Base-by-base conservation (phyloP, 2,888 invertebrate species). In the Microplitis manilae region DNA sequence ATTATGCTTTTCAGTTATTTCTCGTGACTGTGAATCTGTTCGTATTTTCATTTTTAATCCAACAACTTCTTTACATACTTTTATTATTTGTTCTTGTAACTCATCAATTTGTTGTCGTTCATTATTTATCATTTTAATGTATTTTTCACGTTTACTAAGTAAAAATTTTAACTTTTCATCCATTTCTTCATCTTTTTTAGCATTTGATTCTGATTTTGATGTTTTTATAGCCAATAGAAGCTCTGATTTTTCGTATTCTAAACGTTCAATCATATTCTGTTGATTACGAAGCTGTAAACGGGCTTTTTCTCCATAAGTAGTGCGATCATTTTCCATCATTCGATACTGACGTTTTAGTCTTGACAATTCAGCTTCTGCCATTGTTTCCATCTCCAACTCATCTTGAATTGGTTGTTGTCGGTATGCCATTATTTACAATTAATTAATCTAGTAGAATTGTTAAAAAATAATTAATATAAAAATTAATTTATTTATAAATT, bases 261-360 rank as follows among this genome's bases (percentile, higher is more conserved):
- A 90, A 7, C 91, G 92, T 30, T 90, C 90, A 79, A 95, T 93
- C 81, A 94, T 92, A 84, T 92, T 93, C 83, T 92, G 91, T 87
- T 94, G 94, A 87, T 93, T 93, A 73, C 92, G 91, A 38, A 94
- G 90, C 79, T 94, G 93, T 6, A 93, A 92, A 83, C 93, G 93
- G 38, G 93, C 93, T 85, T 95, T 94, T 85, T 93, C 94, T 74
- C 92, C 92, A 85, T 95, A 95, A 0, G 93, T 92, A 9, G 92
- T 91, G 1, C 95, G 91, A 87, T 96, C 95, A 79, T 94, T 93
- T 88, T 96, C 96, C 95, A 96, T 96, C 83, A 96, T 94, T 17
- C 96, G 92, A 87, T 94, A 95, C 91, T 96, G 96, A 85, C 96
- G 92, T 83, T 95, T 95, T 64, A 97, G 90, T 80, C 96, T 94